Evolutionary conservation across 1,140 invertebrate genomes (phyloP), one percentile per base, ranked within the genome.

Genomic region (Dysdera silvatica): DNA sequence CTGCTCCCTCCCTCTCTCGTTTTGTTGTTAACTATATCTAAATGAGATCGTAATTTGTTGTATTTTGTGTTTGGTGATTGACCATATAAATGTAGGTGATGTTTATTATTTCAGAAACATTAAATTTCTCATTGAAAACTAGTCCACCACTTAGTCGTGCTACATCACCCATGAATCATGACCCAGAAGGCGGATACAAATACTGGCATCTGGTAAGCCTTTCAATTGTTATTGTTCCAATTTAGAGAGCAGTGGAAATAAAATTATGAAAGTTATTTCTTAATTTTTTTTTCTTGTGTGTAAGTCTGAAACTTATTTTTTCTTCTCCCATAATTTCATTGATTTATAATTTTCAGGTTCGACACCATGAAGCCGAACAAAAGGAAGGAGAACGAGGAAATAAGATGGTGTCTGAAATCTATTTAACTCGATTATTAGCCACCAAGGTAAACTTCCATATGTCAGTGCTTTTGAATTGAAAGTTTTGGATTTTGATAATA

Each of bases 341-440:
- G 24, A 7, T n/a, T 7, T 28, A 14, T 4, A 3, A 18, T 41
- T 48, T 41, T 8, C n/a, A 65, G 63, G 63, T 65, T 16, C 71
- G 75, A 73, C 95, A 95, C 74, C 91, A 95, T 77, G 91, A 98
- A 76, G 87, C 84, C 71, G 88, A 96, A 78, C 83, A 87, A 70
- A 95, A 94, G 71, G 93, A 97, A 77, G 94, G 93, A 10, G 93
- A 98, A 74, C 83, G 95, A 65, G 90, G 93, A 24, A 97, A 95
- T 76, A 99, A 99, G 81, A 95, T 99, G 89, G 96, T 99, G 0
- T 97, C 95, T 0, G 97, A 99, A 81, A 98, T 99, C 71, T 99
- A 99, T 79, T 82, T 99, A 26, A 99, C 96, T 20, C 84, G 97
- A 74, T 82, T 99, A 69, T 80, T 99, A 28, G 94, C 96, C 18